Base-by-base conservation (phyloP, 53 echinoderm and acorn worm genomes). In the Echinarachnius parma region DNA sequence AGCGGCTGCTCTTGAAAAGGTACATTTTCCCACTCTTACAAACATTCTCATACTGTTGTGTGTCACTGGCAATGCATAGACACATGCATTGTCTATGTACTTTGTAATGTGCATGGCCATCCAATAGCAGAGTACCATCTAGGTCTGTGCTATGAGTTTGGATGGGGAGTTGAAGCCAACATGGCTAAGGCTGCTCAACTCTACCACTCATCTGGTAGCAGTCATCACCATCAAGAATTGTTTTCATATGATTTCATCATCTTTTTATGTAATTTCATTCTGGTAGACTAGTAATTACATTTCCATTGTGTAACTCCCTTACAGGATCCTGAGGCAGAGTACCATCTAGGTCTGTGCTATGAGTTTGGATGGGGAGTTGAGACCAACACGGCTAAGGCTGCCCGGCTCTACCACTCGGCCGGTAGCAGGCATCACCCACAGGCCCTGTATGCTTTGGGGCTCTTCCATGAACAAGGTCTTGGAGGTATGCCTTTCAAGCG, bases 61-160 rank as follows among this genome's bases (percentile, higher is more conserved):
- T n/a, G n/a, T n/a, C n/a, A n/a, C n/a, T n/a, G n/a, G n/a, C n/a
- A n/a, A n/a, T n/a, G n/a, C n/a, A n/a, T n/a, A n/a, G n/a, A n/a
- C n/a, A n/a, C n/a, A n/a, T n/a, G n/a, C n/a, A n/a, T n/a, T n/a
- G n/a, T n/a, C n/a, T n/a, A n/a, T n/a, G n/a, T n/a, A n/a, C n/a
- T n/a, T n/a, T n/a, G n/a, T n/a, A n/a, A n/a, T n/a, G n/a, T n/a
- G n/a, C n/a, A n/a, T n/a, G n/a, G n/a, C n/a, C n/a, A 93, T 37
- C 49, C 57, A 4, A 86, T 89, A 18, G 83, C 89, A 29, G 65
- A 83, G 57, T 93, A 86, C 44, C 83, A 86, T 26, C 78, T 93
- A 16, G 93, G 86, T 21, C 48, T 93, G n/a, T 93, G 93, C 39
- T 89, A 93, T 48, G 89, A 93, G 61, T 83, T 83, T 67, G 93